Percentiles rank a stretch among this genome's conserved stretches.
Conservation (phyloP, 2,113 vertebrate genomes). For the Pteruthius melanotis region DNA sequence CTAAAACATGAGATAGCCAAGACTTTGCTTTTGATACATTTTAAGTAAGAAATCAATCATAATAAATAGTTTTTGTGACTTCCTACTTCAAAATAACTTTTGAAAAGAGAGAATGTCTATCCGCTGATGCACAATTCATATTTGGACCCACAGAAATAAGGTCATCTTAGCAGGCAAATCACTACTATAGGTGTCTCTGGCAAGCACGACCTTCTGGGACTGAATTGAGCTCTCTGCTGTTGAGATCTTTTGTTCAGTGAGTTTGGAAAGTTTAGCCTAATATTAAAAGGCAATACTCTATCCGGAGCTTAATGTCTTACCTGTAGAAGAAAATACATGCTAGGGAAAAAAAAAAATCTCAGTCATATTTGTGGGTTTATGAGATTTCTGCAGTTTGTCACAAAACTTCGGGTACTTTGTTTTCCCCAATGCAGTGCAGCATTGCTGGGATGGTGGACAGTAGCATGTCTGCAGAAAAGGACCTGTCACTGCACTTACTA, state of each 20-base stretch:
- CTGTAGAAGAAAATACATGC: neutral
- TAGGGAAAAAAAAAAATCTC: neutral
- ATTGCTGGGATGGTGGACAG: neutral
- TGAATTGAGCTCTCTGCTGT: neutral
- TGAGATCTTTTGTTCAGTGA: neutral
- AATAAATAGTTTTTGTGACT: neutral
- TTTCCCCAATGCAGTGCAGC: neutral
- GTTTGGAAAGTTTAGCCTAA: neutral
- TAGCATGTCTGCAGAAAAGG: neutral
- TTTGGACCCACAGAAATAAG: neutral
- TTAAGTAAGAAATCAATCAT: neutral
- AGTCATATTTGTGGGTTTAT: neutral
- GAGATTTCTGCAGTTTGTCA: neutral
- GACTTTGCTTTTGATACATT: neutral
- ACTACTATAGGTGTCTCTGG: neutral
- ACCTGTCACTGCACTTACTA: neutral
- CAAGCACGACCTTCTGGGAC: neutral
- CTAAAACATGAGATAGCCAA: neutral
- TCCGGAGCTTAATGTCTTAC: neutral
- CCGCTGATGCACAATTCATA: neutral
- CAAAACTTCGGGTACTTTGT: neutral
- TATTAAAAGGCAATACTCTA: neutral
- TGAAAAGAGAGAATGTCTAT: neutral
- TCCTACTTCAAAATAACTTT: neutral
- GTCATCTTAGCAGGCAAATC: neutral